Base-by-base conservation (phyloP, 53 echinoderm and acorn worm species). In the Actinopyga echinites region DNA sequence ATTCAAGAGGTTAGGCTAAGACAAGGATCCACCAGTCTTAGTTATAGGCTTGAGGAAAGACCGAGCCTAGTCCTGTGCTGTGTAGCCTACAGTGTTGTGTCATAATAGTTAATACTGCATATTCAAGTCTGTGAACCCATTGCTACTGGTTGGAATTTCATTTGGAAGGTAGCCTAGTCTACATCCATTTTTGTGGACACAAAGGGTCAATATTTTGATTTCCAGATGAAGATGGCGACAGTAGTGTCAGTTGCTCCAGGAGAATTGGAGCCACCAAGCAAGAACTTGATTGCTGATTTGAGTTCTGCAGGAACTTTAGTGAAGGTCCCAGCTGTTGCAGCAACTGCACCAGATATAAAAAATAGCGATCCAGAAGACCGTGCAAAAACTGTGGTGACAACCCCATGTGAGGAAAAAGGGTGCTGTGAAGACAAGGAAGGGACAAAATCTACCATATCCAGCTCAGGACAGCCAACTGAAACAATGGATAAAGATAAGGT, bases 151-250 rank as follows among this genome's bases (percentile, higher is more conserved):
- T n/a, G n/a, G n/a, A n/a, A n/a, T n/a, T n/a, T n/a, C n/a, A n/a
- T n/a, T n/a, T n/a, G n/a, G n/a, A n/a, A n/a, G n/a, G n/a, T n/a
- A n/a, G n/a, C n/a, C n/a, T n/a, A n/a, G n/a, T 40, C 40, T 6
- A 49, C 49, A 49, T 49, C 49, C 49, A 1, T 49, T 49, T 49
- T 6, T 44, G 13, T 49, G 13, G 49, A 2, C 7, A 17, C 49
- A 8, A 49, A 49, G 17, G 17, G 49, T 49, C 49, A 13, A 6
- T 17, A 0, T 40, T 42, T 23, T 8, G 4, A 8, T 44, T 44
- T 40, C 42, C 71, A 71, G 44, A 71, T 71, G 71, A 71, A 71
- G 71, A 71, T 71, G 71, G 71, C 71, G 42, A 42, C 71, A 23
- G 71, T 36, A 44, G 71, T 71, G 26, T 71, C 71, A 71, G 71